Base-by-base conservation (phyloP, 2,113 vertebrate genomes). In the Hylia prasina region DNA sequence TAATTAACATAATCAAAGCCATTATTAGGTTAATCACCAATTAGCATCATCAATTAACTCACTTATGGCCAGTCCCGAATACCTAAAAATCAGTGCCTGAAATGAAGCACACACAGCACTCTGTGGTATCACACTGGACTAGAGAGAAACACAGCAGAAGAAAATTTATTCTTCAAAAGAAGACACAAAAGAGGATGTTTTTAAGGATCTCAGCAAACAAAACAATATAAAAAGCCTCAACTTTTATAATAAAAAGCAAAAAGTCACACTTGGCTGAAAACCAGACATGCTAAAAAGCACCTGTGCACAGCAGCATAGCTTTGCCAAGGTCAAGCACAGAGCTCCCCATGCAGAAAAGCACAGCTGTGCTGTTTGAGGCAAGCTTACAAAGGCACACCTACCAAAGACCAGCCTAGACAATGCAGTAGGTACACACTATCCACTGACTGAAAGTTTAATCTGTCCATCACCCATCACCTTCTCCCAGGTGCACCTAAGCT, bases 1-100 rank as follows among this genome's bases (percentile, higher is more conserved):
- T 97, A 97, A 97, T 97, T 97, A 96, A 96, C 86, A 94, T 81
- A 96, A 98, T 96, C 71, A 89, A 95, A 96, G 83, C 44, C 78
- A 91, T 94, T 96, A 96, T 96, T 93, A 96, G 82, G 87, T 81
- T 97, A 97, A 97, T 87, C 56, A 70, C 64, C 73, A 87, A 87
- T 78, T 78, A 87, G 54, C 85, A 95, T 81, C 96, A 81, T 51
- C 85, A 97, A 85, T 97, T 96, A 97, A 96, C 94, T 93, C 95
- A 87, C 51, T 96, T 91, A 92, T 84, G 81, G 76, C 90, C 95
- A 95, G 71, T 37, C 57, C n/a, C 50, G 19, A 68, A 71, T 71
- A 94, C 57, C 63, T 73, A 94, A 89, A 96, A 85, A 48, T 68
- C 13, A 57, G 87, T 23, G 65, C 79, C 72, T 93, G 71, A 60